phyloP scores from a whole-genome alignment of 2,797 vertebrate species.

The Gallirallus australis region DNA sequence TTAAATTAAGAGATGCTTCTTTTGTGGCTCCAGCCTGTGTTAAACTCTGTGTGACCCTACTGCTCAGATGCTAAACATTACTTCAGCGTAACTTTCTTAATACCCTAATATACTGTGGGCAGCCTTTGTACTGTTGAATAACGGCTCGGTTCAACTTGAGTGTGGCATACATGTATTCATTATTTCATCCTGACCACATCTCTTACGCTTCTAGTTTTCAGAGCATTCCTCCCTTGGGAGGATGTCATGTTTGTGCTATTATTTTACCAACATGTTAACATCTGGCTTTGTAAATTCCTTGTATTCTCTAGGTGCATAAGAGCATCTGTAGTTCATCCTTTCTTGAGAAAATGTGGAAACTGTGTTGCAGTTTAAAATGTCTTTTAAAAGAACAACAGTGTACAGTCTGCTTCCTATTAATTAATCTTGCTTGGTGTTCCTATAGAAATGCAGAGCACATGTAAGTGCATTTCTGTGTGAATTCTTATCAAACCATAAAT shows the following conservation, averaged over 20 bases:
- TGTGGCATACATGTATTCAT: background rate
- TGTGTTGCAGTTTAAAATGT: background rate
- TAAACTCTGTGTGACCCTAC: background rate
- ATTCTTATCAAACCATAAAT: background rate
- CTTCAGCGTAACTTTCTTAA: background rate
- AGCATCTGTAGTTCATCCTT: slow-evolving; percentile 42
- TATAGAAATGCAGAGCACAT: background rate
- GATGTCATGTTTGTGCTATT: background rate
- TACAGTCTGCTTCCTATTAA: slow-evolving; percentile 1
- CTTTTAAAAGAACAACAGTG: background rate
- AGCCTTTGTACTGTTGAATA: background rate
- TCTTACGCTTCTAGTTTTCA: background rate
- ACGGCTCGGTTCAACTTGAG: background rate
- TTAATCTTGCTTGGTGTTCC: background rate
- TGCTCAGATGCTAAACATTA: background rate
- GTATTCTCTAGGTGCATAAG: slow-evolving; percentile 12
- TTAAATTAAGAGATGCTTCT: background rate
- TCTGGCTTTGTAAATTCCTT: slow-evolving; percentile 40
- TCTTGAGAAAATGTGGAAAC: background rate
- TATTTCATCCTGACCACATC: background rate
- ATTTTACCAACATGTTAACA: slow-evolving; percentile 45
- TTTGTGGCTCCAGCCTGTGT: background rate
- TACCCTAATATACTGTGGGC: background rate
- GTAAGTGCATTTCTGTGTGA: background rate
- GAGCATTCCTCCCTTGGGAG: background rate